These are phyloP conservation scores for Dryobates pubescens DNA, from an alignment of 2,797 vertebrate genomes.

Conservation along the genomic window DNA sequence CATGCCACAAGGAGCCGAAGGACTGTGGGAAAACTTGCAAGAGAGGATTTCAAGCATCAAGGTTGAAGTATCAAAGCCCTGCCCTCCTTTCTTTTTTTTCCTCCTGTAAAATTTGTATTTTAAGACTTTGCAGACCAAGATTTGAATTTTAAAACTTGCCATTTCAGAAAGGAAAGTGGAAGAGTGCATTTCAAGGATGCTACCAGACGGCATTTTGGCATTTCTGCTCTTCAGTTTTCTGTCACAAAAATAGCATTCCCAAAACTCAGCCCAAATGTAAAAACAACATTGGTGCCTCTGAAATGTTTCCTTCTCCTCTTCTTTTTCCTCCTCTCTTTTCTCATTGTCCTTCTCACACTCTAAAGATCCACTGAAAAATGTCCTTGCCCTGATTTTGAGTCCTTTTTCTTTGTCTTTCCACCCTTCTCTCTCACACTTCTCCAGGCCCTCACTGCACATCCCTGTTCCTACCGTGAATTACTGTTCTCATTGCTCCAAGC, in stretches of 20 bases:
- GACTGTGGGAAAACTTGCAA: neutral
- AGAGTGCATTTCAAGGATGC: constrained; percentile 4
- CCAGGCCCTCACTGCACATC: neutral
- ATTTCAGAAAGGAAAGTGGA: constrained; percentile 12
- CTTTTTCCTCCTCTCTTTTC: neutral
- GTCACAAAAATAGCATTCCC: constrained; percentile 8
- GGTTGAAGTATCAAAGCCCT: neutral
- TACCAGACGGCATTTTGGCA: constrained; percentile 42
- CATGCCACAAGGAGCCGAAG: neutral
- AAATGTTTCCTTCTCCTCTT: neutral
- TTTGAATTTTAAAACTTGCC: constrained; percentile 9
- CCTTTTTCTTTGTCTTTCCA: neutral
- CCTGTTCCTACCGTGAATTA: constrained; percentile 32
- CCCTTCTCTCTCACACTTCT: constrained; percentile 20
- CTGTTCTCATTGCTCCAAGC: constrained; percentile 64
- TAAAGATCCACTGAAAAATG: constrained; percentile 4
- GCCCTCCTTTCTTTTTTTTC: accelerated
- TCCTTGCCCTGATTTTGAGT: constrained; percentile 28
- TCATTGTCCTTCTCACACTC: neutral
- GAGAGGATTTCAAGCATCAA: neutral
- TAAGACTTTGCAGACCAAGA: neutral
- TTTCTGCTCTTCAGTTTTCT: constrained; percentile 17
- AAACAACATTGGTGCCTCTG: neutral
- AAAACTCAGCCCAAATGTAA: constrained; percentile 31
- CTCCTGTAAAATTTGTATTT: no score